Base-by-base conservation (phyloP, 2,797 vertebrate genomes). In the Benthosema pterotum region DNA sequence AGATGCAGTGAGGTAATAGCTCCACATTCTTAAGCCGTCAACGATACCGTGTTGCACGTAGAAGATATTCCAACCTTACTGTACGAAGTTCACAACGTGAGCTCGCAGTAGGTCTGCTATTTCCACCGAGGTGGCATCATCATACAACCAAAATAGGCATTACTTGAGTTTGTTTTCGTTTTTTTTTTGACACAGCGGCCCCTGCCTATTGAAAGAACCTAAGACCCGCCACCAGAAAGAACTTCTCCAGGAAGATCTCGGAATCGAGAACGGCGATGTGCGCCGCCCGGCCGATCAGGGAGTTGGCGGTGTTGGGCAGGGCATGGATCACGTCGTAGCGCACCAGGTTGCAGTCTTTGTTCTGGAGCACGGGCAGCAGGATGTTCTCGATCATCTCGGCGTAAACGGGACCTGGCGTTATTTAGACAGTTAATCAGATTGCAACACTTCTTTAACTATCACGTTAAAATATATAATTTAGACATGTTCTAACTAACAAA, bases 231-330 rank as follows among this genome's bases (percentile, higher is more conserved):
- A 99, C 97, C 25, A 99, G 94, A 78, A 99, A 98, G 90, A 99
- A 99, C 89, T 99, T 99, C 91, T 99, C 98, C 91, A 99, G 92
- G 93, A 99, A 99, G 92, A 99, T 98, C 93, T 99, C 98, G 1
- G 97, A 99, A 86, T 99, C 98, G 17, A 99, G 94, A 86, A 99
- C 98, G 71, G 98, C 98, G 79, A 99, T 99, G 86, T 99, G 98
- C 69, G 98, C 98, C 49, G 98, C 97, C 84, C 98, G 93, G 62
- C 98, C 98, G 1, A 99, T 99, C 15, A 99, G 94, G 57, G 97
- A 99, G 88, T 99, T 98, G 67, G 98, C 96, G 28, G 98, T 99
- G 87, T 98, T 99, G 85, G 98, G 98, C 83, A 99, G 92, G 11
- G 97, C 96, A 19, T 99, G 98, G 83, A 98, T 97, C 67, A 99